phyloP scores from a whole-genome alignment of 2,888 invertebrate species.

The Drosophila sordidapex region DNA sequence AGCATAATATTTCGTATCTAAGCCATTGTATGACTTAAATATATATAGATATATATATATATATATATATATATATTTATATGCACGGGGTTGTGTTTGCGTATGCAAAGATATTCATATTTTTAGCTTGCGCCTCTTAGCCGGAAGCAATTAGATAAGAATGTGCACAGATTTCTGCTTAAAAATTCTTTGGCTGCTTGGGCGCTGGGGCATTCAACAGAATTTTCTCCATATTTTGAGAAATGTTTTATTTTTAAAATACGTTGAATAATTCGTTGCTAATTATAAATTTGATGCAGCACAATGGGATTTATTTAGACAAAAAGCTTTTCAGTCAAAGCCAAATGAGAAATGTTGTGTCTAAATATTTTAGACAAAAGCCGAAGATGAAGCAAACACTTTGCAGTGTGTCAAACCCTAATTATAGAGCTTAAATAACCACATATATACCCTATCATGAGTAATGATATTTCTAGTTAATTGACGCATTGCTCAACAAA shows the following conservation, averaged over 20 bases:
- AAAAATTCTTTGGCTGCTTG: constrained; percentile 21
- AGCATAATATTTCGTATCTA: constrained; percentile 31
- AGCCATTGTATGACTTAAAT: not conserved
- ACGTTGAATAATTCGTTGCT: constrained; percentile 2
- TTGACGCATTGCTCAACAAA: not conserved
- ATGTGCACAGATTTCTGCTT: constrained; percentile 24
- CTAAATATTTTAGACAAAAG: not conserved
- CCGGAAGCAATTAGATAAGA: constrained; percentile 71
- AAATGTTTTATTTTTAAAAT: constrained; percentile 22
- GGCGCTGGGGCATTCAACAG: constrained; percentile 37
- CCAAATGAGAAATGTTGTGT: not conserved
- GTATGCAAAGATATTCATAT: constrained; percentile 7
- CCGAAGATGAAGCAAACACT: not conserved
- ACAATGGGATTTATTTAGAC: not conserved
- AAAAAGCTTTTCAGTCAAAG: not conserved
- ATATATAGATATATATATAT: not conserved
- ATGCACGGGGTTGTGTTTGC: not conserved
- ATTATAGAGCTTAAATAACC: not conserved
- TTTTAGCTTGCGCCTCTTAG: constrained; percentile 37
- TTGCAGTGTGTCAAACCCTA: not conserved
- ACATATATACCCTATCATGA: not conserved
- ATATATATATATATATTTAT: not conserved
- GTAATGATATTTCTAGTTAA: constrained; percentile 8
- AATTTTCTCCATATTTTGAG: constrained; percentile 22
- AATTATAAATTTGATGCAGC: not conserved